Conservation (phyloP, 2,797 vertebrate species). For the Ctenochaetus hawaiiensis region DNA sequence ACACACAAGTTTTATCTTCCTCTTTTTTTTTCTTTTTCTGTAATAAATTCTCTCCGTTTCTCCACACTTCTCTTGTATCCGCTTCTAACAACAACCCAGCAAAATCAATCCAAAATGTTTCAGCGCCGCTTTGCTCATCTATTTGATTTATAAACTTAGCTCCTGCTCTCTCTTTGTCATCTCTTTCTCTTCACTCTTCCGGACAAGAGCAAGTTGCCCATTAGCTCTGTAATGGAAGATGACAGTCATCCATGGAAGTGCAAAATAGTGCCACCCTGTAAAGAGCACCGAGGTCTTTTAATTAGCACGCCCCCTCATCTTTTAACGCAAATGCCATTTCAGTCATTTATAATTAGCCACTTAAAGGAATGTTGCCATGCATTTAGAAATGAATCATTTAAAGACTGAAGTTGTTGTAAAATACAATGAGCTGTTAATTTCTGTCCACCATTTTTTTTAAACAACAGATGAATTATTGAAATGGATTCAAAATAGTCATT, state of each 20-base stretch:
- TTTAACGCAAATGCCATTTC: slow-evolving; percentile 53
- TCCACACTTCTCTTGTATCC: neutral
- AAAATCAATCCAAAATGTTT: slow-evolving; percentile 48
- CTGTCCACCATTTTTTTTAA: slow-evolving; percentile 36
- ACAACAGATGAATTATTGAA: slow-evolving; percentile 55
- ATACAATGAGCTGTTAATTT: slow-evolving; percentile 64
- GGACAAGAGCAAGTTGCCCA: slow-evolving; percentile 28
- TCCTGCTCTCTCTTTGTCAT: slow-evolving; percentile 19
- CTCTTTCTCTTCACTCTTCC: slow-evolving; percentile 3
- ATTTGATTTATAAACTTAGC: slow-evolving; percentile 45
- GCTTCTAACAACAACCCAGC: slow-evolving; percentile 4
- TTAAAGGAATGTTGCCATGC: slow-evolving; percentile 53
- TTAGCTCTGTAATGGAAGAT: slow-evolving; percentile 53
- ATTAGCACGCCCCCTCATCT: slow-evolving; percentile 47
- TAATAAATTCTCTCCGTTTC: slow-evolving; percentile 27
- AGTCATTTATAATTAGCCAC: slow-evolving; percentile 68
- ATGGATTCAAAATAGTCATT: slow-evolving; percentile 33
- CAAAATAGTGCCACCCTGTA: slow-evolving; percentile 51
- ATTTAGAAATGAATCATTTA: slow-evolving; percentile 71
- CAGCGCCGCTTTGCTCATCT: slow-evolving; percentile 28
- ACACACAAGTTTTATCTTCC: slow-evolving; percentile 14
- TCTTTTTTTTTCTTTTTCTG: neutral
- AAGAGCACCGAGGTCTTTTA: slow-evolving; percentile 46
- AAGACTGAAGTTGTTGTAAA: slow-evolving; percentile 45
- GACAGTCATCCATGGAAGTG: slow-evolving; percentile 47